Base-by-base conservation (phyloP, 1,140 invertebrate species). In the Anadara kagoshimensis region DNA sequence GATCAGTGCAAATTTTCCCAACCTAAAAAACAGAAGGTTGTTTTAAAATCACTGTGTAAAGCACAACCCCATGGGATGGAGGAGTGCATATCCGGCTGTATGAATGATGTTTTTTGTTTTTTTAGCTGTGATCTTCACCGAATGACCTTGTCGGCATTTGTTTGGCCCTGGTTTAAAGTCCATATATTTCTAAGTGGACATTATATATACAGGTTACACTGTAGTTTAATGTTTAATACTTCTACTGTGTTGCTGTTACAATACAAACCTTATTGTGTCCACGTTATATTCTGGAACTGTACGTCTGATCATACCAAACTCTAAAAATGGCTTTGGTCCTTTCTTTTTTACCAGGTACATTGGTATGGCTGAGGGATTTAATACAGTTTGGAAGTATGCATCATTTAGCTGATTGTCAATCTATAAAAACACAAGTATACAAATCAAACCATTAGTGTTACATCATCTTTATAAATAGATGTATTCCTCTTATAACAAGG, bases 361-460 rank as follows among this genome's bases (percentile, higher is more conserved):
- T 56, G 90, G 89, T 79, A 91, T 73, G n/a, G 90, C 88, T 7
- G 89, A 87, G 0, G 94, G 93, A 83, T 93, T 91, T n/a, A 96
- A 82, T 1, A 95, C 92, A 61, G 94, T 93, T 0, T 94, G 93
- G 83, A 94, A 95, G 47, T 93, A 92, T n/a, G 94, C 92, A 84
- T 94, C 93, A 26, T 91, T 88, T 68, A 94, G 84, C 87, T 96
- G 95, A 90, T 96, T 95, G 86, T 96, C 95, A 70, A 96, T 90
- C 92, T 96, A 74, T n/a, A 59, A 5, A 43, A 22, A 66, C 18
- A 51, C n/a, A n/a, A n/a, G n/a, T n/a, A n/a, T 71, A 47, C 20
- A 36, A 5, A 36, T 29, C 18, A 44, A 36, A 2, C 7, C 29
- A 36, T 36, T 7, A 36, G 29, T 36, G 2, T 0, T 54, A 24